phyloP scores from a whole-genome alignment of 2,797 vertebrate genomes.

The Eptatretus atami region DNA sequence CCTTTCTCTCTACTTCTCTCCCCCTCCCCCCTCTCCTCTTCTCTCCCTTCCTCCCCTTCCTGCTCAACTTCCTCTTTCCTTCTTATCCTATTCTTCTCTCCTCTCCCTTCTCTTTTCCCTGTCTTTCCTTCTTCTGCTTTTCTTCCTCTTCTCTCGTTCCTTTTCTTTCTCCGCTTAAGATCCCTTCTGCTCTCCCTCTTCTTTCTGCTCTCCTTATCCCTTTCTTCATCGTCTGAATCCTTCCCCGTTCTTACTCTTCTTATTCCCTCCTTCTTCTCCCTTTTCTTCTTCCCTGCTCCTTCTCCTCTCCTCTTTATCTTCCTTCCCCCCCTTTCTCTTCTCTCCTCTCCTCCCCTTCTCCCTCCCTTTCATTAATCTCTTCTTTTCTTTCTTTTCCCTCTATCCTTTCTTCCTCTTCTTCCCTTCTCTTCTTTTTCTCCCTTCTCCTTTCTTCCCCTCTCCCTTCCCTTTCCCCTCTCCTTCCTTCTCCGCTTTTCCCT shows the following conservation, averaged over 20 bases:
- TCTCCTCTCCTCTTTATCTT: background rate
- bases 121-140: background rate
- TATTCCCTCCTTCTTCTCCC: background rate
- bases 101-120: background rate
- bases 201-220: background rate
- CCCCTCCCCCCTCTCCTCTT: background rate
- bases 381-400: background rate
- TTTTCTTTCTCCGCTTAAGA: background rate
- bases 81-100: background rate
- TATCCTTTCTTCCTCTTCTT: background rate
- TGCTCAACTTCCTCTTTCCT: background rate
- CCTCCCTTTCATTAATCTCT: no score
- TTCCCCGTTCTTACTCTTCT: background rate
- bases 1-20: background rate
- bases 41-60: background rate
- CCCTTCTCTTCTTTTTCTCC: background rate
- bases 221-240: background rate
- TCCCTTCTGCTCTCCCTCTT: background rate
- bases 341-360: background rate
- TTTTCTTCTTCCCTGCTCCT: background rate
- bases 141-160: background rate
- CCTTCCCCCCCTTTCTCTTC: background rate
- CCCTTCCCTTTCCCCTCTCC: background rate
- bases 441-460: background rate
- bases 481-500: background rate